A percentile compares a stretch with the other conserved stretches of the same genome.
Conservation (phyloP, 2,797 vertebrate species). For the Botia kubotai region DNA sequence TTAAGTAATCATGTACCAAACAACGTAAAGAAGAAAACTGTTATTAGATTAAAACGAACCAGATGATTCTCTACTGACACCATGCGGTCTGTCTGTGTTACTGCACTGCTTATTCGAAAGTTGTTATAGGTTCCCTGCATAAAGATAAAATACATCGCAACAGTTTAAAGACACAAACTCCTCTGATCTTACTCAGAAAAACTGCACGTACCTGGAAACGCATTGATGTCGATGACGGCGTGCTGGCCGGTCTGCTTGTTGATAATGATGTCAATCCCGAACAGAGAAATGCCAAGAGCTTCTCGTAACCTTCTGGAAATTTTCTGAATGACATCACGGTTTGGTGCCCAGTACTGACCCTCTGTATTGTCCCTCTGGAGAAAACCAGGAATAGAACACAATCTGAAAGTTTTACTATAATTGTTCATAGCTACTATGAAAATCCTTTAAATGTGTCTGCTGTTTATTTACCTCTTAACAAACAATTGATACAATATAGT, state of each 20-base stretch:
- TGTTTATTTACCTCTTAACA: background rate
- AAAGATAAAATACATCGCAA: background rate
- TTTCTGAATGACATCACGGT: slow-evolving; percentile 91
- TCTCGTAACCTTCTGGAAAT: slow-evolving; percentile 89
- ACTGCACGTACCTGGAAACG: slow-evolving; percentile 89
- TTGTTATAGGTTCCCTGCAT: background rate
- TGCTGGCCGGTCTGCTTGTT: slow-evolving; percentile 97
- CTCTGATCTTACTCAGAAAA: background rate
- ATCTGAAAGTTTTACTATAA: background rate
- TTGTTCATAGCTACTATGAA: background rate
- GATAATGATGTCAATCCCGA: slow-evolving; percentile 98
- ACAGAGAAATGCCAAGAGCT: slow-evolving; percentile 91
- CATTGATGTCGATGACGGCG: slow-evolving; percentile 96
- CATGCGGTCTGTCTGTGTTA: slow-evolving; percentile 21
- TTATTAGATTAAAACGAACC: background rate
- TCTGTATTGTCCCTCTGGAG: slow-evolving; percentile 92
- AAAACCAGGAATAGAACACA: slow-evolving; percentile 24
- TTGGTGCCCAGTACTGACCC: slow-evolving; percentile 90
- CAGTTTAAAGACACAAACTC: background rate
- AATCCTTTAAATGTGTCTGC: background rate
- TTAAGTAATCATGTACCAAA: background rate
- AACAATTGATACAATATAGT: background rate
- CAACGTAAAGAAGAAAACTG: background rate
- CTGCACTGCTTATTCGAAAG: background rate
- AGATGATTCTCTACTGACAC: slow-evolving; percentile 44